Base-by-base conservation (phyloP, 2,113 vertebrate genomes). In the Sisor rabdophorus region DNA sequence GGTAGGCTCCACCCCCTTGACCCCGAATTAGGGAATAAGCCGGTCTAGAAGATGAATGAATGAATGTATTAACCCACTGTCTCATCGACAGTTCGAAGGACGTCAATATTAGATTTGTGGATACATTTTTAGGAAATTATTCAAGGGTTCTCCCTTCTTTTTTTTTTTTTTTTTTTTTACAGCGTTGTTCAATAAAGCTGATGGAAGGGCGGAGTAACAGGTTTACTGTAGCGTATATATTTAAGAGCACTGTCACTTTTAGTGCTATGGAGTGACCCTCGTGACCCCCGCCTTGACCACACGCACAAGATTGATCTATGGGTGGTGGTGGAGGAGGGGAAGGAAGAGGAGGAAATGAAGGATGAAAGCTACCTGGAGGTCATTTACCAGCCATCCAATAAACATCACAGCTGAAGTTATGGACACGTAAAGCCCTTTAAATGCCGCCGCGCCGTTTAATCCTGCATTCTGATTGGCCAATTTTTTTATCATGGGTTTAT, bases 201-300 rank as follows among this genome's bases (percentile, higher is more conserved):
- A 64, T n/a, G 19, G 63, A 24, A 24, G 36, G 11, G 36, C 0
- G n/a, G 13, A 24, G n/a, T 24, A 47, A 24, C 44, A 16, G 13
- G 63, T 16, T 65, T 47, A 1, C 3, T 40, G 19, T 22, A 20
- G 19, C 11, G 19, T 13, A 6, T 44, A 20, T 10, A 10, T 8
- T 22, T 47, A 64, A 40, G 20, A 65, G 32, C 9, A 13, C 60
- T n/a, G 20, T n/a, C n/a, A 3, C 53, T 47, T 17, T 69, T 59
- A n/a, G 40, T 58, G 40, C 32, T 30, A 40, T 30, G 10, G 60
- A 30, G 10, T 50, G 61, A 76, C 26, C 61, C 40, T 1, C n/a
- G n/a, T 8, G 50, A 64, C 69, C 64, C 75, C 69, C 40, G 16
- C 22, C 59, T 48, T 28, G 64, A 76, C 24, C 64, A 17, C 4